Conservation (phyloP, 2,888 invertebrate genomes). For the Hecatera dysodea region DNA sequence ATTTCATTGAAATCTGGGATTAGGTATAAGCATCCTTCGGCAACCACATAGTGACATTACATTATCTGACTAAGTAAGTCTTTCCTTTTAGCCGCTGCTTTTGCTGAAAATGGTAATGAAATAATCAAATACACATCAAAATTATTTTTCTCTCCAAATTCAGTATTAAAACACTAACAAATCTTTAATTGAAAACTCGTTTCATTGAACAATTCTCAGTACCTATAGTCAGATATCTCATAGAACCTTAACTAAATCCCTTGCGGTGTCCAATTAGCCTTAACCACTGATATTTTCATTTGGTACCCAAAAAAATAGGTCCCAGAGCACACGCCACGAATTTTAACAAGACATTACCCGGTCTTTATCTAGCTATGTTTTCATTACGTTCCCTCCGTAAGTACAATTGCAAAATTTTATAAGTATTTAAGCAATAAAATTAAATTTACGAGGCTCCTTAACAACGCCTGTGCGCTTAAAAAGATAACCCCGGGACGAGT, state of each 20-base stretch:
- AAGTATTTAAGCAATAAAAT: constrained; percentile 80
- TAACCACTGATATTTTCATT: constrained; percentile 54
- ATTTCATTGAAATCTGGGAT: no score
- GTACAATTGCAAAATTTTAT: constrained; percentile 79
- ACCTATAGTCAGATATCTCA: constrained; percentile 4
- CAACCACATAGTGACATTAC: no score
- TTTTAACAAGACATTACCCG: constrained; percentile 69
- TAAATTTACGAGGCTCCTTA: constrained; percentile 80
- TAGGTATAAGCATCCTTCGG: no score
- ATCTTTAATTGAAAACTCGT: not conserved
- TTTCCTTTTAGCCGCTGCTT: no score
- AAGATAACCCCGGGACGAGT: constrained; percentile 82
- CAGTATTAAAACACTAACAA: not conserved
- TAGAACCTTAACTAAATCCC: constrained; percentile 8
- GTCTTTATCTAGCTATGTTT: constrained; percentile 70
- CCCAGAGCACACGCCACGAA: constrained; percentile 61
- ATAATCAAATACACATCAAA: no score
- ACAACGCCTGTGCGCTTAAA: constrained; percentile 77
- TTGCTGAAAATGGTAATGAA: no score
- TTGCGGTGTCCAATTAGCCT: constrained; percentile 49
- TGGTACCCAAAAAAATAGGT: constrained; percentile 57
- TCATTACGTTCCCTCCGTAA: constrained; percentile 66
- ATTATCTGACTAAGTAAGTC: no score
- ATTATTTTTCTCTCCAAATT: no score
- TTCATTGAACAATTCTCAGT: not conserved